These are phyloP conservation scores for Callimorpha dominula DNA, from an alignment of 2,888 invertebrate genomes.

Conservation along the genomic window DNA sequence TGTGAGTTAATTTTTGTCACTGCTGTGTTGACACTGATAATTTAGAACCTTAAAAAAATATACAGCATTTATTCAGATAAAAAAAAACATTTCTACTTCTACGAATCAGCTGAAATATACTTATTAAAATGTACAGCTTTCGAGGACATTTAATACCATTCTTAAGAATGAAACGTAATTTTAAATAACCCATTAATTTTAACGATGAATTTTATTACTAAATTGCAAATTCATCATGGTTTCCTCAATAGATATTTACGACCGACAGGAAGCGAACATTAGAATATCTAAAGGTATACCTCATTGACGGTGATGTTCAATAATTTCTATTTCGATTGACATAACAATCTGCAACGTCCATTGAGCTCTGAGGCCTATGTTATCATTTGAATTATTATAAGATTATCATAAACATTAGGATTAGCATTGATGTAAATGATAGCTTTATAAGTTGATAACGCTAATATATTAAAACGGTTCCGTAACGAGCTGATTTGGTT, in stretches of 20 bases:
- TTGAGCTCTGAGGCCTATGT: not conserved
- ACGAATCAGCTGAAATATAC: no score
- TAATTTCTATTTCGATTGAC: conserved; percentile 21
- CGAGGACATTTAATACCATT: not conserved
- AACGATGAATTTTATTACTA: conserved; percentile 1
- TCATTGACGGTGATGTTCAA: conserved; percentile 10
- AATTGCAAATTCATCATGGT: conserved; percentile 7
- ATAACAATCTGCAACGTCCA: conserved; percentile 21
- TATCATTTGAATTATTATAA: conserved; percentile 15
- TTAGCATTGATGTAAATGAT: conserved; percentile 20
- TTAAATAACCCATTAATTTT: not conserved
- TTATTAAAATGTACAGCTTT: no score
- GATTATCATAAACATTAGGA: conserved; percentile 25
- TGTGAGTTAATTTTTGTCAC: no score
- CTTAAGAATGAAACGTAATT: not conserved
- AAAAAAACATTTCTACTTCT: no score
- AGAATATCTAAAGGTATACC: conserved; percentile 3
- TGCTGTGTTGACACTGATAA: no score
- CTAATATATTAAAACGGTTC: not conserved
- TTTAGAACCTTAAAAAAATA: no score
- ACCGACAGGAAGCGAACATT: conserved; percentile 18
- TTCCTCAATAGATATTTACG: conserved; percentile 20
- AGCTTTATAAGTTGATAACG: conserved; percentile 8
- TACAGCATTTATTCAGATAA: no score
- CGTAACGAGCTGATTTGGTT: not conserved